phyloP scores from a whole-genome alignment of 2,113 vertebrate species.

The Neotragus pygmaeus region DNA sequence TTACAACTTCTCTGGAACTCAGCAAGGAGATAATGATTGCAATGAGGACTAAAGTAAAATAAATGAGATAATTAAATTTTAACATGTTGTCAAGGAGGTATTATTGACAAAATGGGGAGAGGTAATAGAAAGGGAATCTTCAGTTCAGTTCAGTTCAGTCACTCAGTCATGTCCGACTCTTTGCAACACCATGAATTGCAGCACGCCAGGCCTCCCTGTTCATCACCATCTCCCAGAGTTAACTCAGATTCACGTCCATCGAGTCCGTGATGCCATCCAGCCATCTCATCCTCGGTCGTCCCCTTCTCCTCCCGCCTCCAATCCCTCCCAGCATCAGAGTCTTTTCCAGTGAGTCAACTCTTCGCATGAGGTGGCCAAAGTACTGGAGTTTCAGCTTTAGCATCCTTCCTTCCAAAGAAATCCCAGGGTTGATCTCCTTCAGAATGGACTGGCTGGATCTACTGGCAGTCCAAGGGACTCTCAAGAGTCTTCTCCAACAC shows the following conservation, averaged over 20 bases:
- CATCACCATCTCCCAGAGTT: not conserved
- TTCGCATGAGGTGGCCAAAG: not conserved
- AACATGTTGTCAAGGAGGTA: not conserved
- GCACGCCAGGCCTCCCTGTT: not conserved
- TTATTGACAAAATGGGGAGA: not conserved
- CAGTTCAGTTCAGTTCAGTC: too few relatives aligned
- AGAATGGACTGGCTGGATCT: not conserved
- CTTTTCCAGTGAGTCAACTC: not conserved
- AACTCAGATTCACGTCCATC: not conserved
- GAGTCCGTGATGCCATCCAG: not conserved
- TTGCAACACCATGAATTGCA: accelerated
- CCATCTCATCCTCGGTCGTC: not conserved
- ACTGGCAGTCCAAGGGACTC: not conserved
- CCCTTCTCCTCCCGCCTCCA: not conserved
- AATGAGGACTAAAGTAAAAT: not conserved
- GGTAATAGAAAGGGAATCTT: not conserved
- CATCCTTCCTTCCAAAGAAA: not conserved
- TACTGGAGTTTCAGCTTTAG: not conserved
- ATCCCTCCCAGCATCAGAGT: not conserved
- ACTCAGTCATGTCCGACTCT: not conserved
- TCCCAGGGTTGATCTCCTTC: not conserved
- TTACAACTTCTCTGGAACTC: not conserved
- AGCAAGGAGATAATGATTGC: not conserved
- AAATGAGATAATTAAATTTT: not conserved
- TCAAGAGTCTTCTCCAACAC: not conserved